Percentiles rank a stretch among this genome's conserved stretches.
Evolutionary conservation across 2,113 vertebrate genomes (phyloP).

Genomic region (Phylloscopus trochilus): DNA sequence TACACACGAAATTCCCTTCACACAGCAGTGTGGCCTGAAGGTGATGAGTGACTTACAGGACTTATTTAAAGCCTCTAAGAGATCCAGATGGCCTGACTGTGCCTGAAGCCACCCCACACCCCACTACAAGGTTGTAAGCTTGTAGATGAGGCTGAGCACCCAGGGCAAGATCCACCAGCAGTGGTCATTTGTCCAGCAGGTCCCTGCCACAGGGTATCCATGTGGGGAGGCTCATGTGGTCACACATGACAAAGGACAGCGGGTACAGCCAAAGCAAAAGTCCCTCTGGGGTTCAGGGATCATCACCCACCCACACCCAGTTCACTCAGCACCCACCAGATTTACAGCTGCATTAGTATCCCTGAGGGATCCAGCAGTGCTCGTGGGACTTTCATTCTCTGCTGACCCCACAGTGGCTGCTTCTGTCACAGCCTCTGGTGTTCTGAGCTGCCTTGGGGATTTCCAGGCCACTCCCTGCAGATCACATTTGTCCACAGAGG

Average conservation of each 20-base stretch:
- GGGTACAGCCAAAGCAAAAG: background rate
- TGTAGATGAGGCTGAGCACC: background rate
- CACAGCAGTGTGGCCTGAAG: background rate
- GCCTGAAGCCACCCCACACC: background rate
- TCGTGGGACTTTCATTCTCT: background rate
- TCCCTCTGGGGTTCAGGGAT: background rate
- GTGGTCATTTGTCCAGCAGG: background rate
- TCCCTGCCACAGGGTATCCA: fast-evolving
- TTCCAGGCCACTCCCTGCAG: fast-evolving
- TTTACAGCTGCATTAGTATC: background rate
- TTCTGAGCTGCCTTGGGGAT: background rate
- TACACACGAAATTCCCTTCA: fast-evolving
- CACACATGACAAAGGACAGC: background rate
- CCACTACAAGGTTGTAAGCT: too few relatives aligned
- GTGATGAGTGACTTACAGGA: background rate
- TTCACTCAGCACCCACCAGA: fast-evolving
- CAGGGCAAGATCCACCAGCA: background rate
- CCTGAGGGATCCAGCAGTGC: fast-evolving
- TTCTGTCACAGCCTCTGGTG: background rate
- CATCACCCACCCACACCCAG: background rate
- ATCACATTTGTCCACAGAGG: background rate
- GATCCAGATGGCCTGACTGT: background rate
- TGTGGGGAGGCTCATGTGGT: background rate
- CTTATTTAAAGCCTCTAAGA: background rate
- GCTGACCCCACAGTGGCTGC: background rate